Conservation (phyloP, 35 echinoderm and acorn worm species). For the Stichopus chloronotus region DNA sequence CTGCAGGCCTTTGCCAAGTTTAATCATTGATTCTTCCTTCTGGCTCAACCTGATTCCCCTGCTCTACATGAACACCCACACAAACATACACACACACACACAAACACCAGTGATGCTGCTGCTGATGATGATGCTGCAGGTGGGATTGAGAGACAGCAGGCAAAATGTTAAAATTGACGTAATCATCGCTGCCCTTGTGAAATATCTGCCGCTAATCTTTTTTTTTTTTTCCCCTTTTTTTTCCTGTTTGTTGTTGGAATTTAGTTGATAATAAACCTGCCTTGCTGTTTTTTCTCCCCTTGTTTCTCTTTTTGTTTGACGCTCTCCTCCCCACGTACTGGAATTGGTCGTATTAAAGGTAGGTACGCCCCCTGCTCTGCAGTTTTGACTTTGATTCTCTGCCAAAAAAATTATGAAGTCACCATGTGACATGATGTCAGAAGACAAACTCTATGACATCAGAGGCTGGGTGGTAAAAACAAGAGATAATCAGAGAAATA, state of each 20-base stretch:
- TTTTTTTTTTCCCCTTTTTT: conserved; percentile 8
- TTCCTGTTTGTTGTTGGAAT: too few relatives aligned
- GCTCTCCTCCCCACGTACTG: not conserved
- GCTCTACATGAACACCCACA: not conserved
- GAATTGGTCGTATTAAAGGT: not conserved
- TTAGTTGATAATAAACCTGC: conserved; percentile 11
- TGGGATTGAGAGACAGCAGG: not conserved
- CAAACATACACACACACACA: not conserved
- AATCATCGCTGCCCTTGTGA: conserved; percentile 39
- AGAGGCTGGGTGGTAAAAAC: conserved; percentile 1
- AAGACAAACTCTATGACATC: conserved; percentile 41
- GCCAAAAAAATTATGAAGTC: not conserved
- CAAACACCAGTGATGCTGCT: not conserved
- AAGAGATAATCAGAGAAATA: not conserved
- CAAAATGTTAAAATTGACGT: conserved; percentile 26
- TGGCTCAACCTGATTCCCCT: not conserved
- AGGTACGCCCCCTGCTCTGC: not conserved
- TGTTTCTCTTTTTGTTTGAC: not conserved
- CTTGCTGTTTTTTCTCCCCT: not conserved
- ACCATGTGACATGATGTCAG: conserved; percentile 9
- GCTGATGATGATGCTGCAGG: not conserved
- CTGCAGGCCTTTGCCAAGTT: conserved; percentile 34
- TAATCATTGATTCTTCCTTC: conserved; percentile 11
- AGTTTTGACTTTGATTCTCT: not conserved
- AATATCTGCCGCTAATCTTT: conserved; percentile 25